Evolutionary conservation across 2,888 invertebrate species (phyloP).

Genomic region (Anaspis maculata): DNA sequence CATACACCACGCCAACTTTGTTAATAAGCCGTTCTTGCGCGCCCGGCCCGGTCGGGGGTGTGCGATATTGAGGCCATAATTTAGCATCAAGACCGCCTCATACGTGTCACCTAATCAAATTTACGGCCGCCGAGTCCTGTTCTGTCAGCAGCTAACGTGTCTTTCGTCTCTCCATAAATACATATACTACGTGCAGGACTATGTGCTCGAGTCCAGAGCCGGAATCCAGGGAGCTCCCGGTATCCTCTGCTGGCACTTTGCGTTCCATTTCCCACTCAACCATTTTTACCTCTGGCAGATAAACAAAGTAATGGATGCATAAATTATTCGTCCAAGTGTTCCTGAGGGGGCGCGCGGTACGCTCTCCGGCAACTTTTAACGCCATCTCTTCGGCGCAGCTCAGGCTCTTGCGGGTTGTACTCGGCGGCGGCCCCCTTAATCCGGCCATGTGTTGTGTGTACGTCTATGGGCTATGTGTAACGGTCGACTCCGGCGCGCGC

Average conservation of each 20-base stretch:
- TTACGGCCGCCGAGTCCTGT: slow-evolving; percentile 32
- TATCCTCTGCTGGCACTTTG: too few species aligned
- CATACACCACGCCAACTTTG: slow-evolving; percentile 9
- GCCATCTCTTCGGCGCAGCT: background rate
- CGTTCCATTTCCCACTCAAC: too few species aligned
- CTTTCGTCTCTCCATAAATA: slow-evolving; percentile 19
- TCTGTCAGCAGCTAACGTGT: slow-evolving; percentile 25
- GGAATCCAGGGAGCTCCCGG: too few species aligned
- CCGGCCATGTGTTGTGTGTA: too few species aligned
- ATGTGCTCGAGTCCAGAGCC: too few species aligned
- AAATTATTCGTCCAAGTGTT: too few species aligned
- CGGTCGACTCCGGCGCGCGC: slow-evolving; percentile 30
- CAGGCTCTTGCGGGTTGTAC: background rate
- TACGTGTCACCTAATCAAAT: slow-evolving; percentile 42
- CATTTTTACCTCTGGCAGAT: too few species aligned
- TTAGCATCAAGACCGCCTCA: slow-evolving; percentile 38
- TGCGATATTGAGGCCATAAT: slow-evolving; percentile 34
- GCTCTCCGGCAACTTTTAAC: too few species aligned
- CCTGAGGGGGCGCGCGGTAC: too few species aligned
- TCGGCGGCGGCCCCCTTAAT: background rate
- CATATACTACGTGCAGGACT: too few species aligned
- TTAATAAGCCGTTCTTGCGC: slow-evolving; percentile 11
- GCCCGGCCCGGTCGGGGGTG: slow-evolving; percentile 9
- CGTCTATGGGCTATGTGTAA: slow-evolving; percentile 16
- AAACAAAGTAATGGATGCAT: too few species aligned